Evolutionary conservation across 2,113 vertebrate genomes (phyloP).

Genomic region (Oceanites oceanicus): DNA sequence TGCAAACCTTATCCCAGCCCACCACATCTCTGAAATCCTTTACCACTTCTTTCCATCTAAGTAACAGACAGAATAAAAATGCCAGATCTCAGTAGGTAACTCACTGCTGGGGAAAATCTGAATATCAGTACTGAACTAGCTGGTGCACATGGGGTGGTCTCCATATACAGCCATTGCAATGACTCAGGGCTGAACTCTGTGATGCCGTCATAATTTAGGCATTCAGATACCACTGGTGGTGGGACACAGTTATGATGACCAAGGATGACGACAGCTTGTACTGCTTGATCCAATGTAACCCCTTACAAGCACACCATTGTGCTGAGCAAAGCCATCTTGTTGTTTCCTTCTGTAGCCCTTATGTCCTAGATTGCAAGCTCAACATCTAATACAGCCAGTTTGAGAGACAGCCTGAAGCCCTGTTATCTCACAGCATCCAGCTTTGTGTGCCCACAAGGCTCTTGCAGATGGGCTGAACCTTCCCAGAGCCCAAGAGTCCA

Average conservation of each 20-base stretch:
- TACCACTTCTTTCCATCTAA: not conserved
- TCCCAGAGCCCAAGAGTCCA: not conserved
- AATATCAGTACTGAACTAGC: not conserved
- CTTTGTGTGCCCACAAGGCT: not conserved
- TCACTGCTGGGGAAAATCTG: not conserved
- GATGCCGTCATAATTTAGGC: not conserved
- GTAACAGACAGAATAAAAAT: not conserved
- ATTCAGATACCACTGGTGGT: too few relatives aligned
- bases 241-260: not conserved
- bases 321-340: not conserved
- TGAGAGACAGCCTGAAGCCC: not conserved
- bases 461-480: not conserved
- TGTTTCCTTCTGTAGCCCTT: not conserved
- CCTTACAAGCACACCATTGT: not conserved
- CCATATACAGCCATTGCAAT: not conserved
- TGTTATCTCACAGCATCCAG: not conserved
- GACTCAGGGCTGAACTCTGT: not conserved
- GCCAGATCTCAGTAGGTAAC: not conserved
- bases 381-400: not conserved
- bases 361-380: not conserved
- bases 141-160: not conserved
- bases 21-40: not conserved
- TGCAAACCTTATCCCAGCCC: not conserved
- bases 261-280: not conserved
- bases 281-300: not conserved